phyloP scores from a whole-genome alignment of 2,888 invertebrate species.

The Epinotia ramella region DNA sequence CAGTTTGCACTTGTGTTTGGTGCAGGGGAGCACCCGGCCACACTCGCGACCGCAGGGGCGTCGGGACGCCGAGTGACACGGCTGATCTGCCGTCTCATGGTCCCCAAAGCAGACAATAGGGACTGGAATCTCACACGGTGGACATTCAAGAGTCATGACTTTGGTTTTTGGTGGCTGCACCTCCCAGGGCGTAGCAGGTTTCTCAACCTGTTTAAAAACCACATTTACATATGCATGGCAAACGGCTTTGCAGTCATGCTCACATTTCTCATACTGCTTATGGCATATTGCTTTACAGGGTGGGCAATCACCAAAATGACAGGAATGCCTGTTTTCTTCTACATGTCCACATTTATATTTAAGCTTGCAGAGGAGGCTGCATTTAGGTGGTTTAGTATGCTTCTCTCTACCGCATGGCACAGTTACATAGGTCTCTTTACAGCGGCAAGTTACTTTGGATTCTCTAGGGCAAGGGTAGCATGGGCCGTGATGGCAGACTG shows the following conservation, averaged over 20 bases:
- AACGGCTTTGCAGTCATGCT: constrained; percentile 88
- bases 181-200: constrained; percentile 89
- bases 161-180: constrained; percentile 79
- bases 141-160: constrained; percentile 87
- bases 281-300: constrained; percentile 92
- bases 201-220: constrained; percentile 84
- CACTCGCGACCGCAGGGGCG: constrained; percentile 93
- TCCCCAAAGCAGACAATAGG: constrained; percentile 89
- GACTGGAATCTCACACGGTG: constrained; percentile 89
- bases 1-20: constrained; percentile 90
- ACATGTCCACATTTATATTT: constrained; percentile 94
- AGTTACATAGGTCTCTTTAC: constrained; percentile 90
- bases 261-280: constrained; percentile 84
- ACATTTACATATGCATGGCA: constrained; percentile 92
- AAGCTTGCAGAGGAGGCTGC: constrained; percentile 89
- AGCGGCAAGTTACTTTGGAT: constrained; percentile 90
- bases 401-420: constrained; percentile 95
- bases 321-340: constrained; percentile 89
- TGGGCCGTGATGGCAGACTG: constrained; percentile 92
- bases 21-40: constrained; percentile 89
- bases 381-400: constrained; percentile 91
- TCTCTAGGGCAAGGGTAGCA: constrained; percentile 94
- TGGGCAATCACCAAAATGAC: constrained; percentile 94
- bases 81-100: constrained; percentile 88
- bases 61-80: constrained; percentile 89